These are phyloP conservation scores for Ceuthmochares aereus DNA, from an alignment of 2,113 vertebrate species.

Conservation along the genomic window DNA sequence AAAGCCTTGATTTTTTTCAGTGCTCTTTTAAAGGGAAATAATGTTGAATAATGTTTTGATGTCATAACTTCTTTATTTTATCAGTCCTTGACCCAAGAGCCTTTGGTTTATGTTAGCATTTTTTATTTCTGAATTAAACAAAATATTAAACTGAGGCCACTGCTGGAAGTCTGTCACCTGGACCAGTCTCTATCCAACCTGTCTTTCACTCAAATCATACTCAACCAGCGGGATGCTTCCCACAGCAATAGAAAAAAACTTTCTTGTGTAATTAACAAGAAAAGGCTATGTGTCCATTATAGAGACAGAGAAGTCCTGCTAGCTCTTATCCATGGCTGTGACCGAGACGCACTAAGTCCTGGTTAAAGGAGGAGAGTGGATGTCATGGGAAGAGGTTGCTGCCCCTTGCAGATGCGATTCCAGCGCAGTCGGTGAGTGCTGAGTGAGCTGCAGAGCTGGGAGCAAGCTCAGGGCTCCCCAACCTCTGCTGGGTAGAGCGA, in stretches of 20 bases:
- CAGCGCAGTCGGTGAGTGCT: background rate
- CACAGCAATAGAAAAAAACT: background rate
- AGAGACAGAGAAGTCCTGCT: background rate
- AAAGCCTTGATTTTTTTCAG: constrained; percentile 83
- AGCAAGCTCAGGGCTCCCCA: background rate
- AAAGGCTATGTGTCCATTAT: background rate
- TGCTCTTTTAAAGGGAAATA: constrained; percentile 74
- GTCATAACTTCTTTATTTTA: constrained; percentile 1
- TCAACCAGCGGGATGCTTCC: background rate
- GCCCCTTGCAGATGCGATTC: fast-evolving
- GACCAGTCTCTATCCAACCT: background rate
- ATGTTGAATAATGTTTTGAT: constrained; percentile 14
- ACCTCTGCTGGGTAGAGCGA: background rate
- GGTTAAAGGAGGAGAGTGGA: background rate
- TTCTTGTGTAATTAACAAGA: background rate
- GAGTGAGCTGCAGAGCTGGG: background rate
- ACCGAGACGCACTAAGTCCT: fast-evolving
- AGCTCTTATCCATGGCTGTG: background rate
- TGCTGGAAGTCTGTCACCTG: background rate
- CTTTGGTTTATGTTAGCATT: background rate
- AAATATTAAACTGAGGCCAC: background rate
- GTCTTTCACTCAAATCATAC: background rate
- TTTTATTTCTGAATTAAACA: background rate
- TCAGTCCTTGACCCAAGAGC: background rate
- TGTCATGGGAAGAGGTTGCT: background rate